Evolutionary conservation across 1,140 invertebrate genomes (phyloP), one percentile per base, ranked within the genome.

Genomic region (Sitodiplosis mosellana): DNA sequence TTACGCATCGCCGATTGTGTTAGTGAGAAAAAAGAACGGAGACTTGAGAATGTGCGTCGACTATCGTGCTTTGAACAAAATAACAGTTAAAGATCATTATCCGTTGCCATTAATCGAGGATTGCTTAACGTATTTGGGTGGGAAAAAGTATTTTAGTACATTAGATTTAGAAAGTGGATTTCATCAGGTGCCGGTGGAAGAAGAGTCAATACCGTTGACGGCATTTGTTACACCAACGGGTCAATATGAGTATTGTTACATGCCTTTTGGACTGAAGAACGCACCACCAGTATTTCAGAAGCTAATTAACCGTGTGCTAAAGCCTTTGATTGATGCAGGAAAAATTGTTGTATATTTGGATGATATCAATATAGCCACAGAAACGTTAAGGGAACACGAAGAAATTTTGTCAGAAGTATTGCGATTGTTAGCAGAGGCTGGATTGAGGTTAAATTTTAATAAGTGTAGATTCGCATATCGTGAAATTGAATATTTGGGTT

Each of bases 391-490:
- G 7, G 37, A 48, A 15, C 49, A 53, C 49, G 45, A 51, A 3
- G 18, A 41, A 22, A 42, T 51, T 20, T 46, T 61, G 10, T 48
- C 52, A 33, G 18, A 48, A 46, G 57, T 60, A 3, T 22, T 66
- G 7, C 4, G 46, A 11, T 46, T 51, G 1, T 53, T 63, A 12
- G 48, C 45, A 2, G 47, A 62, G 0, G 60, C 61, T 56, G 62
- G 59, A 2, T 50, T 67, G 34, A 33, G 55, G 20, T 52, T 66
- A 2, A 63, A 63, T 19, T 36, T 54, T 4, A 48, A 51, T 50
- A 56, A 59, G 50, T 56, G 49, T 41, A 41, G 36, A 36, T 55
- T 55, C 40, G 51, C 46, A 19, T n/a, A 43, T 46, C 45, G 20
- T 11, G 44, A 48, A 33, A 49, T 57, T 18, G 50, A 51, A 33